A percentile compares a stretch with the other conserved stretches of the same genome.
phyloP scores from a whole-genome alignment of 2,888 invertebrate species.

The Exephanes ischioxanthus region DNA sequence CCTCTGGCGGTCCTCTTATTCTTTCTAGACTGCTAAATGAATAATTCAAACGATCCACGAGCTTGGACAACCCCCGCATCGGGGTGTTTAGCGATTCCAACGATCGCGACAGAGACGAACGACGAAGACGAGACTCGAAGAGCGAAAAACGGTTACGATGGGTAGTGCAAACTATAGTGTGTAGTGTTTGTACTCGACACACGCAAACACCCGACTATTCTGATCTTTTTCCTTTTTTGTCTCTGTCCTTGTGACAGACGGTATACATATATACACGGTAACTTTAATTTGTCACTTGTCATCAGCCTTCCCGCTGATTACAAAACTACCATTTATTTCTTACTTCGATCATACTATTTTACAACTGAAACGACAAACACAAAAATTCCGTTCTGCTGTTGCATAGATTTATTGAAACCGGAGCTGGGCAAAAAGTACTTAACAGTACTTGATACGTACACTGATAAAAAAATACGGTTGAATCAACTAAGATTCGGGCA shows the following conservation, averaged over 20 bases:
- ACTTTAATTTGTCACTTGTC: not conserved
- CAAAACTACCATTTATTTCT: not conserved
- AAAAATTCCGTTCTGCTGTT: not conserved
- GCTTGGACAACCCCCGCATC: constrained; percentile 46
- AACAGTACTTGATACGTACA: no score
- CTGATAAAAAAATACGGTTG: no score
- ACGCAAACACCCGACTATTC: constrained; percentile 46
- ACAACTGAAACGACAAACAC: not conserved
- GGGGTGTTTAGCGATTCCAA: constrained; percentile 68
- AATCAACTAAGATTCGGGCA: no score
- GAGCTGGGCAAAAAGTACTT: no score
- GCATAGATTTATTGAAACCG: not conserved
- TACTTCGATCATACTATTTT: no score
- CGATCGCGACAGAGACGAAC: constrained; percentile 52
- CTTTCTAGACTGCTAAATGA: constrained; percentile 67
- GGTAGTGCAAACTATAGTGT: constrained; percentile 49
- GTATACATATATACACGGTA: not conserved
- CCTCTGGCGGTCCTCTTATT: constrained; percentile 31
- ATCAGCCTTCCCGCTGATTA: not conserved
- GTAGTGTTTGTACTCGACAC: constrained; percentile 49
- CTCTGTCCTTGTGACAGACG: constrained; percentile 3
- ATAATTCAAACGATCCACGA: constrained; percentile 71
- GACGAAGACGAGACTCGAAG: constrained; percentile 33
- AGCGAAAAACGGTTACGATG: constrained; percentile 49
- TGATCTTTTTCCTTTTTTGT: constrained; percentile 16